A percentile compares a stretch with the other conserved stretches of the same genome.
Evolutionary conservation across 2,888 invertebrate species (phyloP).

Genomic region (Scaptomyza reducta): DNA sequence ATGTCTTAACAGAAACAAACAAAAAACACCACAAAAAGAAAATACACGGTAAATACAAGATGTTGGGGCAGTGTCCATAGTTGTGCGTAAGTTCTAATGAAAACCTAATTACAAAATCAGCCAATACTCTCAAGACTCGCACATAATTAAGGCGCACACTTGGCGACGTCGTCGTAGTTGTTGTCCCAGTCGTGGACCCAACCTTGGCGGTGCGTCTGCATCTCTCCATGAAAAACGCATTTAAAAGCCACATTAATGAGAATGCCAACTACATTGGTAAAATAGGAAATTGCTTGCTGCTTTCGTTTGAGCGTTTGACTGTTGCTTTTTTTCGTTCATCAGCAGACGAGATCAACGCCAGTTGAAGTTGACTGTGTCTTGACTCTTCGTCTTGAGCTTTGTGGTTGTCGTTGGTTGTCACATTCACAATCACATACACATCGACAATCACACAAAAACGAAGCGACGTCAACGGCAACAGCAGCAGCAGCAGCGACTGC

Average conservation of each 20-base stretch:
- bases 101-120: conserved; percentile 81
- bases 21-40: conserved; percentile 2
- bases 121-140: conserved; percentile 80
- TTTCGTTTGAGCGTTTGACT: conserved; percentile 75
- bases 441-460: conserved; percentile 66
- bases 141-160: conserved; percentile 82
- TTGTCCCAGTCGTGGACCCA: conserved; percentile 4
- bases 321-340: conserved; percentile 58
- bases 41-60: conserved; percentile 2
- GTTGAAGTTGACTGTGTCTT: conserved; percentile 16
- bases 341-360: conserved; percentile 60
- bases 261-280: conserved; percentile 80
- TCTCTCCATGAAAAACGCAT: conserved; percentile 76
- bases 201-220: conserved; percentile 12
- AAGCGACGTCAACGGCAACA: conserved; percentile 30
- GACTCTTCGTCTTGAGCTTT: conserved; percentile 30
- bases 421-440: conserved; percentile 34
- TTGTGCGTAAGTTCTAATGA: conserved; percentile 77
- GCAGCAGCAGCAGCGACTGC: conserved; percentile 44
- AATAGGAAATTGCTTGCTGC: conserved; percentile 81
- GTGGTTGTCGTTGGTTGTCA: conserved; percentile 24
- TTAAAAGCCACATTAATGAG: conserved; percentile 83
- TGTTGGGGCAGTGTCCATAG: conserved; percentile 60
- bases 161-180: conserved; percentile 51
- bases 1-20: conserved; percentile 18